Base-by-base conservation (phyloP, 2,113 vertebrate species). In the Periophthalmodon schlosseri region DNA sequence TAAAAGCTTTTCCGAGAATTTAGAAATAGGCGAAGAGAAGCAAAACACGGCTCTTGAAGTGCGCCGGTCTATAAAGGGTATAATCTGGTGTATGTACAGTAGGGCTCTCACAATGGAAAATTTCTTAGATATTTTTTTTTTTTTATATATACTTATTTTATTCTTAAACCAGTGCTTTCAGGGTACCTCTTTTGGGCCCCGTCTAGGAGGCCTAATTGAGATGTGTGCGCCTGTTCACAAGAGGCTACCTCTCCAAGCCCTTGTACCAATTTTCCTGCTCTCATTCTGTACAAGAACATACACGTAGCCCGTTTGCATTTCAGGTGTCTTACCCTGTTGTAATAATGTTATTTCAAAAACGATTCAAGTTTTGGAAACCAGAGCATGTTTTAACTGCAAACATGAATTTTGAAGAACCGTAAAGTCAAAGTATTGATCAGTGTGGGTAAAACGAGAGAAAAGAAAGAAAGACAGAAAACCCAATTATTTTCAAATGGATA, bases 161-260 rank as follows among this genome's bases (percentile, higher is more conserved):
- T 7, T 39, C 75, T 76, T 81, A 67, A 83, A 75, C 81, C 85
- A 86, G 78, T 84, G 77, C 83, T 87, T 87, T 90, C 70, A 87
- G 77, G 28, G 74, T 49, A 11, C 39, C 80, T 79, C 77, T 87
- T 74, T 74, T 71, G 77, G 68, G 52, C 63, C 36, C 67, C 75
- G 61, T 81, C 87, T 86, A 84, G 75, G 82, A 82, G 79, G 61
- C 74, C 80, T 91, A 91, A 93, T 88, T 91, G 81, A 92, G 83
- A 82, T 86, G 61, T 89, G 64, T 70, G 63, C 73, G 75, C 71
- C 64, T 64, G 75, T 81, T 73, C 76, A 52, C 58, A 50, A 20
- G 76, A 66, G 79, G 67, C 8, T 67, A 77, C 72, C 68, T 67
- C 71, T 87, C 44, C 46, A 75, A 60, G 20, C 69, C 77, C 46